These are phyloP conservation scores for Gadopsis marmoratus DNA, from an alignment of 2,797 vertebrate genomes.

Conservation along the genomic window DNA sequence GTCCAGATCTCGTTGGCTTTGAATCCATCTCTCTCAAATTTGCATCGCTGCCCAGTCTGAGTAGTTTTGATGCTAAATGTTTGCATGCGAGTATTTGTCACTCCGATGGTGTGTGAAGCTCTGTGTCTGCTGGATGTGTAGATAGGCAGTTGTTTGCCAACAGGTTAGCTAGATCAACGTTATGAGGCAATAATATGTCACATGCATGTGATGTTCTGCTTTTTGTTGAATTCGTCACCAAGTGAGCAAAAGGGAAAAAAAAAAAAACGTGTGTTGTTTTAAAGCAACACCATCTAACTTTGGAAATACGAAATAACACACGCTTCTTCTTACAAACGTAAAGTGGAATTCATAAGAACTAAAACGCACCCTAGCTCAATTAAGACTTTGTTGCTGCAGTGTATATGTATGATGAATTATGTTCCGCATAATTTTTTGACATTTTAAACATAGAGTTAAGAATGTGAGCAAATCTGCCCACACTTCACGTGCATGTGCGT, in stretches of 20 bases:
- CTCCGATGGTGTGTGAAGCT: too few relatives aligned
- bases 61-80: too few relatives aligned
- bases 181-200: too few relatives aligned
- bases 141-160: neutral
- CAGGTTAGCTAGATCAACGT: too few relatives aligned
- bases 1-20: too few relatives aligned
- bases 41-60: too few relatives aligned
- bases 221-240: neutral
- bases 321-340: neutral
- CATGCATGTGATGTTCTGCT: too few relatives aligned
- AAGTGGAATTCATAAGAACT: neutral
- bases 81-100: too few relatives aligned
- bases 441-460: neutral
- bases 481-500: slow-evolving; percentile 10
- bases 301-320: neutral
- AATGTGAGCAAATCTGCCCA: slow-evolving; percentile 32
- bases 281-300: neutral
- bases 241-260: neutral
- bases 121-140: neutral
- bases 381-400: too few relatives aligned
- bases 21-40: too few relatives aligned
- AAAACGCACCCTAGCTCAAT: neutral
- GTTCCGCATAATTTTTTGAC: too few relatives aligned
- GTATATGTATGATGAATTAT: too few relatives aligned
- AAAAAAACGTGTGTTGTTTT: neutral